Base-by-base conservation (phyloP, 2,797 vertebrate species). In the Anas capensis region DNA sequence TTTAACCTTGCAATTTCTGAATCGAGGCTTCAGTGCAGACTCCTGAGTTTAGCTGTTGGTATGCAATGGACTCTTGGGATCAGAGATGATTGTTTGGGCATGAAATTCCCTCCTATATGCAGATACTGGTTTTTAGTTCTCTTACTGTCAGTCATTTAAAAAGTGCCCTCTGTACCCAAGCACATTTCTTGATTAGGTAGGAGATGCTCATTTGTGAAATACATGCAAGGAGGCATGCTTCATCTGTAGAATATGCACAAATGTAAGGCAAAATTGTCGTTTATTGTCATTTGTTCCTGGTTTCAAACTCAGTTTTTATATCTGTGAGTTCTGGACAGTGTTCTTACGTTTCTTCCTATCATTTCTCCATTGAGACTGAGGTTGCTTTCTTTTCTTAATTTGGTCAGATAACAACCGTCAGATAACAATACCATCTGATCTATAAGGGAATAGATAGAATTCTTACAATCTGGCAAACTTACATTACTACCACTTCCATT, bases 1-100 rank as follows among this genome's bases (percentile, higher is more conserved):
- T 94, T 80, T 90, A 94, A 94, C 71, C 51, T 85, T 96, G 53
- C 70, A 68, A 64, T 96, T 96, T 96, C 89, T 92, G 71, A 87
- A 83, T 70, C 49, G 57, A 95, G 81, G 75, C 92, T 69, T 84
- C 88, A 57, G 72, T 89, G 72, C 64, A 81, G 75, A 62, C 54
- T 85, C 56, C 68, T 26, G 60, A 96, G 64, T 90, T 88, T 85
- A 93, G 56, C 71, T 91, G 49, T 93, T 88, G 71, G 53, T 75
- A 23, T 64, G 61, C 58, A 82, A 49, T 84, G 78, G 58, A 88
- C 80, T 77, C 91, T 57, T 96, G 86, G 81, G 81, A 87, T 66
- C 54, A 70, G 56, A 82, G 31, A 66, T 34, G 82, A 90, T 17
- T 34, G 82, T 40, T 82, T 2, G 8, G 20, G 51, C 75, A 23